These are phyloP conservation scores for Dendrophyllia cribrosa DNA, from an alignment of 64 coral and sea anemone genomes.

Conservation along the genomic window DNA sequence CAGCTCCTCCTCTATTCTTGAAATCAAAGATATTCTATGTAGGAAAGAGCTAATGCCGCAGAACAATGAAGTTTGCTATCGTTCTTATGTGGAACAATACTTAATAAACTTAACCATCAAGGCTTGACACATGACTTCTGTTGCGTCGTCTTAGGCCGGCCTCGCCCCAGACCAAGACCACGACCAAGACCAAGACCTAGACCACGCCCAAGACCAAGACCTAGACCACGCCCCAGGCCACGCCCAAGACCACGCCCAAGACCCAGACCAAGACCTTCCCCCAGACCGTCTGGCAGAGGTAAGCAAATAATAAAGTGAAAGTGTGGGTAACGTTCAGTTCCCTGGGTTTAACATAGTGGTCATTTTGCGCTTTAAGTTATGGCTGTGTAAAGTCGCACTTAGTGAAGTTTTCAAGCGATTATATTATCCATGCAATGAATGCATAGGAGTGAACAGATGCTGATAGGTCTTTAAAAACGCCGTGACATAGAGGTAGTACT, in stretches of 20 bases:
- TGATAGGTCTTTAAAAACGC: too few relatives aligned
- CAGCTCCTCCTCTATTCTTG: too few relatives aligned
- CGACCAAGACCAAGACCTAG: background rate
- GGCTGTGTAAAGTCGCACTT: background rate
- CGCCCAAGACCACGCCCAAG: background rate
- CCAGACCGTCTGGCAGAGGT: constrained; percentile 18
- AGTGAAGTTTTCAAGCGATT: too few relatives aligned
- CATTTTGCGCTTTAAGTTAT: background rate
- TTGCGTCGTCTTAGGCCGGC: background rate
- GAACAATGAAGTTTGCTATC: too few relatives aligned
- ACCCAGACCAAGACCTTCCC: constrained; percentile 23
- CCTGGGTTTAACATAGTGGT: background rate
- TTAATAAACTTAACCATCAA: too few relatives aligned
- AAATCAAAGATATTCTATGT: too few relatives aligned
- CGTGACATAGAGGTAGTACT: too few relatives aligned
- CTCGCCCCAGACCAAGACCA: background rate
- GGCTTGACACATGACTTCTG: background rate
- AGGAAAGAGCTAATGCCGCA: too few relatives aligned
- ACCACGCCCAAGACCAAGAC: background rate
- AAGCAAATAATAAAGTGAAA: background rate
- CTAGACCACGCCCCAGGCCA: background rate
- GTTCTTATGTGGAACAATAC: too few relatives aligned
- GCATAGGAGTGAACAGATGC: too few relatives aligned
- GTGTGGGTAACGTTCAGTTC: background rate
- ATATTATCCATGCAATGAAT: too few relatives aligned